Evolutionary conservation across 2,797 vertebrate genomes (phyloP).

Genomic region (Falco columbarius): DNA sequence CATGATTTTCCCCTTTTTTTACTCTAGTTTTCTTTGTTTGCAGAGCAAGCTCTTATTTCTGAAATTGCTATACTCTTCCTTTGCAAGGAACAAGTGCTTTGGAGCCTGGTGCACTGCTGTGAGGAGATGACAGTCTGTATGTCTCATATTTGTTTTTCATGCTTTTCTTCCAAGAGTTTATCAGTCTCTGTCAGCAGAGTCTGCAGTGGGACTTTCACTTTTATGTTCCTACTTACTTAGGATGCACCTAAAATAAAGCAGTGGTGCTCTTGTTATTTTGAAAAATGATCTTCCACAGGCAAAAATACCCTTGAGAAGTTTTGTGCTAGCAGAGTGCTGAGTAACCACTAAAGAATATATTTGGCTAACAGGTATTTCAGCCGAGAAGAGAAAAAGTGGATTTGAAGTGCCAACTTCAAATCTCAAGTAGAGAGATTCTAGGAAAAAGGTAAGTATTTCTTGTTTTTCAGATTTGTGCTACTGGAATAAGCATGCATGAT

Average conservation of each 20-base stretch:
- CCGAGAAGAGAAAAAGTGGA: not conserved
- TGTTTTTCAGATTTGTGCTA: not conserved
- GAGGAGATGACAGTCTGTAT: not conserved
- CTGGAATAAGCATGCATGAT: not conserved
- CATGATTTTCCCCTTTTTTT: rapidly evolving
- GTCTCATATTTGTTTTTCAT: not conserved
- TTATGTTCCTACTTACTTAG: not conserved
- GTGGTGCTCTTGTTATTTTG: not conserved
- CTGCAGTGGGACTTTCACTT: not conserved
- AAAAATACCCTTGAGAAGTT: not conserved
- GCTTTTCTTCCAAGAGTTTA: not conserved
- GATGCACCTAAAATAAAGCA: not conserved
- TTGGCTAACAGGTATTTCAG: not conserved
- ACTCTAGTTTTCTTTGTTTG: not conserved
- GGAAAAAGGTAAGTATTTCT: not conserved
- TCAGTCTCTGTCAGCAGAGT: not conserved
- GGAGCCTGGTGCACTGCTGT: not conserved
- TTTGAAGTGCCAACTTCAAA: not conserved
- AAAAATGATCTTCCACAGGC: not conserved
- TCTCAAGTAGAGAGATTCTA: not conserved
- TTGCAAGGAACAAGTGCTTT: not conserved
- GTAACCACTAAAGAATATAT: not conserved
- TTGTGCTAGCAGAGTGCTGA: not conserved
- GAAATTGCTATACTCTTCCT: not conserved
- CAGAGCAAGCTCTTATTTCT: not conserved